Percentiles rank a stretch among this genome's conserved stretches.
phyloP scores from a whole-genome alignment of 2,113 vertebrate genomes.

The Campylomormyrus numenius region DNA sequence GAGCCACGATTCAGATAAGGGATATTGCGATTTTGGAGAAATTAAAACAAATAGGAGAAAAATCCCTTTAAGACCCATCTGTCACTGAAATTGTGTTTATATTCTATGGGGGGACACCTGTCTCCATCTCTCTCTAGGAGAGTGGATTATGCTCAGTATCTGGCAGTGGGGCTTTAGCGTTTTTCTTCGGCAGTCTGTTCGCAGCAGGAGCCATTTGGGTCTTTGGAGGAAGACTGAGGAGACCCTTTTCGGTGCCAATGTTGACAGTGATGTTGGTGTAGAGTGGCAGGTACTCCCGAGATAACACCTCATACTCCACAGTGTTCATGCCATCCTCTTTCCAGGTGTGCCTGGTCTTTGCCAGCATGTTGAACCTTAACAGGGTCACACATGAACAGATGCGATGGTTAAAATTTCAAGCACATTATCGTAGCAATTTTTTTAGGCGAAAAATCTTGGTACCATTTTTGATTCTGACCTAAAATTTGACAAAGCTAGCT shows the following conservation, averaged over 20 bases:
- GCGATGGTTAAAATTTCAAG: neutral
- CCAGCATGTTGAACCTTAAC: constrained; percentile 67
- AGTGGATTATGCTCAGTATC: constrained; percentile 12
- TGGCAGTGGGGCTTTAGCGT: neutral
- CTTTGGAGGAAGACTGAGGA: constrained; percentile 13
- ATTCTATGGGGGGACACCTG: neutral
- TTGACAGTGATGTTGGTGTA: constrained; percentile 73
- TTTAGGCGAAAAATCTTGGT: no score
- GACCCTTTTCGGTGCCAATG: constrained; percentile 52
- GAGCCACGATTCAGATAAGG: neutral
- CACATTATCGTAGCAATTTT: neutral
- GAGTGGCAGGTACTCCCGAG: constrained; percentile 57
- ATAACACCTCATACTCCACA: constrained; percentile 54
- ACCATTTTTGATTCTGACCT: no score
- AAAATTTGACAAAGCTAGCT: no score
- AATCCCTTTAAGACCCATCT: no score
- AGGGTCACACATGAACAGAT: neutral
- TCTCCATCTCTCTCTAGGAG: neutral
- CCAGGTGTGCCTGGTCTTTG: constrained; percentile 62
- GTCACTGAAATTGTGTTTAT: neutral
- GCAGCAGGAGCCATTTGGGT: neutral
- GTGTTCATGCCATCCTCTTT: constrained; percentile 63
- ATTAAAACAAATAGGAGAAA: neutral
- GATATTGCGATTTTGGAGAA: neutral
- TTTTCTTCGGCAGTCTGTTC: neutral